phyloP scores from a whole-genome alignment of 2,888 invertebrate species.

The Synanthedon myopaeformis region DNA sequence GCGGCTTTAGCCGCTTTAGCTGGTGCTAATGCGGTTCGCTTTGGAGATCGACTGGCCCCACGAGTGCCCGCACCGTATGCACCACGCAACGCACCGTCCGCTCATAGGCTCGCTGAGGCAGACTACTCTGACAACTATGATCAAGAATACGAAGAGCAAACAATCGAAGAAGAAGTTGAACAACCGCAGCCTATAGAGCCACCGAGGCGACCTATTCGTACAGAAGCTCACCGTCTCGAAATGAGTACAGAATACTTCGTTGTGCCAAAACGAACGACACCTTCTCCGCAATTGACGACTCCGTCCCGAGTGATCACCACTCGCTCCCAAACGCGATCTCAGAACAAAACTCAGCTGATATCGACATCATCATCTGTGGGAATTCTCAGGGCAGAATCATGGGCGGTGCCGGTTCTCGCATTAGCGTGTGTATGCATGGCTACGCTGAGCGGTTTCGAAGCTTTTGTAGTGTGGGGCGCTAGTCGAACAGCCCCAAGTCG shows the following conservation, averaged over 20 bases:
- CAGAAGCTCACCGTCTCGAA: slow-evolving; percentile 73
- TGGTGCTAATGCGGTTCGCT: slow-evolving; percentile 38
- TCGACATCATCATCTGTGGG: slow-evolving; percentile 27
- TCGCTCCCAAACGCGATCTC: slow-evolving; percentile 1
- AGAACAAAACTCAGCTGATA: slow-evolving; percentile 5
- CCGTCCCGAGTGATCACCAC: slow-evolving; percentile 16
- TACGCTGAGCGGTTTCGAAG: slow-evolving; percentile 88
- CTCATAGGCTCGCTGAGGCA: slow-evolving; percentile 28
- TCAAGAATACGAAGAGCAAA: slow-evolving; percentile 42
- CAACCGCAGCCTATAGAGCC: slow-evolving; percentile 31
- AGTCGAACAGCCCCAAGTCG: slow-evolving; percentile 86
- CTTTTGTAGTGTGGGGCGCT: slow-evolving; percentile 85
- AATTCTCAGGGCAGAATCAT: slow-evolving; percentile 79
- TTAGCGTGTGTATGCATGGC: slow-evolving; percentile 87
- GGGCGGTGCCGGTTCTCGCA: slow-evolving; percentile 91
- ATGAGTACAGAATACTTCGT: slow-evolving; percentile 89
- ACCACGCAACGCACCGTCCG: slow-evolving; percentile 39
- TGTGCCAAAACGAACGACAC: slow-evolving; percentile 70
- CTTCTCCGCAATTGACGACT: slow-evolving; percentile 37
- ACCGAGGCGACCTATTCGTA: slow-evolving; percentile 45
- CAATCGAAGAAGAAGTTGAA: slow-evolving; percentile 26
- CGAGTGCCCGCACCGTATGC: slow-evolving; percentile 51
- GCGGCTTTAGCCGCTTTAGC: slow-evolving; percentile 40
- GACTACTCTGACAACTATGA: slow-evolving; percentile 46
- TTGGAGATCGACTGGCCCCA: slow-evolving; percentile 53